phyloP scores from a whole-genome alignment of 2,113 vertebrate species.

The Coptodon rendalli region DNA sequence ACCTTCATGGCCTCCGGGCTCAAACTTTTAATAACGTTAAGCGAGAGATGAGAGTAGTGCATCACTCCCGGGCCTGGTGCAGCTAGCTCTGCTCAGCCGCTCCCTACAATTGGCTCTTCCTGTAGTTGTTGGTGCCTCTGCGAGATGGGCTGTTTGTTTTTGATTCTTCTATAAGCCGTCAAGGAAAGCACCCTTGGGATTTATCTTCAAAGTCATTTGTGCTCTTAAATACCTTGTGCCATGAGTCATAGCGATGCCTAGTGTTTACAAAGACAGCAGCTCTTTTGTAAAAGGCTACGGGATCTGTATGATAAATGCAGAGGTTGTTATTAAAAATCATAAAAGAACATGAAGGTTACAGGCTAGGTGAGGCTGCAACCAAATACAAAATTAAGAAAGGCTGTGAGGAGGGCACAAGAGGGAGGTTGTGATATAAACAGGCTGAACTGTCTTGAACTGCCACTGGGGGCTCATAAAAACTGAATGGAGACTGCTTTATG shows the following conservation, averaged over 20 bases:
- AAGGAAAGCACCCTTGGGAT: slow-evolving; percentile 64
- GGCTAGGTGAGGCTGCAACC: slow-evolving; percentile 21
- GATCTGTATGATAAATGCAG: slow-evolving; percentile 5
- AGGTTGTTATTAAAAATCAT: slow-evolving; percentile 31
- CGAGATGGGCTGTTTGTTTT: slow-evolving; percentile 50
- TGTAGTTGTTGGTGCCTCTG: slow-evolving; percentile 21
- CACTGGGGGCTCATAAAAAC: slow-evolving; percentile 65
- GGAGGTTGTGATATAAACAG: slow-evolving; percentile 50
- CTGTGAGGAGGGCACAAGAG: slow-evolving; percentile 18
- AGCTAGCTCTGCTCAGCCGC: neutral
- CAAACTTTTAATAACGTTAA: slow-evolving; percentile 73
- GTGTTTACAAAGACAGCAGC: slow-evolving; percentile 23
- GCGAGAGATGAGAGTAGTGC: slow-evolving; percentile 65
- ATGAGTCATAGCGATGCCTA: slow-evolving; percentile 6
- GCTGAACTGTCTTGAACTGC: slow-evolving; percentile 54
- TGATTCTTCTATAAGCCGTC: slow-evolving; percentile 47
- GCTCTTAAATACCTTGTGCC: slow-evolving; percentile 26
- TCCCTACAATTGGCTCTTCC: slow-evolving; percentile 16
- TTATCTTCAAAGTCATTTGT: slow-evolving; percentile 55
- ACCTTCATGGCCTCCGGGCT: slow-evolving; percentile 57
- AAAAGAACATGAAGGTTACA: slow-evolving; percentile 21
- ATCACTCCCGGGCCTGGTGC: slow-evolving; percentile 40
- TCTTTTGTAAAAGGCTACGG: slow-evolving; percentile 9
- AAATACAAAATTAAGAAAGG: slow-evolving; percentile 48
- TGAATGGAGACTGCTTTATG: slow-evolving; percentile 57